These are phyloP conservation scores for Corythaeola cristata DNA, from an alignment of 2,113 vertebrate genomes.

Conservation along the genomic window DNA sequence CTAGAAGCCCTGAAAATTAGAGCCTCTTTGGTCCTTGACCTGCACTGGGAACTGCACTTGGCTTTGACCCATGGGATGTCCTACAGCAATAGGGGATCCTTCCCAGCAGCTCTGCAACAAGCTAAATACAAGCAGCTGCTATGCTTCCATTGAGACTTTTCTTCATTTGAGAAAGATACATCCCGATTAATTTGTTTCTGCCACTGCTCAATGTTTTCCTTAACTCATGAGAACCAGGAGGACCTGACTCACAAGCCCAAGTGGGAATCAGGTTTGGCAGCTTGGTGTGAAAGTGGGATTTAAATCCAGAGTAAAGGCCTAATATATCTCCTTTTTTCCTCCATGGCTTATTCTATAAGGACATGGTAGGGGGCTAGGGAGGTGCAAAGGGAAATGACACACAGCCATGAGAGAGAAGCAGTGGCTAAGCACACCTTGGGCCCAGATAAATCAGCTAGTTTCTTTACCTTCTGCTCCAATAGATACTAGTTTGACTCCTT, in stretches of 20 bases:
- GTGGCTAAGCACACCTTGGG: not conserved
- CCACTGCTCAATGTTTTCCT: not conserved
- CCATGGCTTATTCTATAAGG: not conserved
- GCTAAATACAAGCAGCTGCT: not conserved
- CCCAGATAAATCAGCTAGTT: not conserved
- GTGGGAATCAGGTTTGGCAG: not conserved
- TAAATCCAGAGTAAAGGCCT: not conserved
- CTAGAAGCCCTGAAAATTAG: not conserved
- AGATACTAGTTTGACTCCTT: conserved; percentile 97
- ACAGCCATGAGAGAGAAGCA: not conserved
- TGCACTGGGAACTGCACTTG: not conserved
- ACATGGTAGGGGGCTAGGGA: not conserved
- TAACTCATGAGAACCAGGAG: not conserved
- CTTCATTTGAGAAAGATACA: not conserved
- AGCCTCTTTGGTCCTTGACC: not conserved
- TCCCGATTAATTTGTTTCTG: not conserved
- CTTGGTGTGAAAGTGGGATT: not conserved
- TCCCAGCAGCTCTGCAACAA: not conserved
- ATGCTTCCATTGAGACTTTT: not conserved
- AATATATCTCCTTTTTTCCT: not conserved
- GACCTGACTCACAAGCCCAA: not conserved
- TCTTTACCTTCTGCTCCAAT: conserved; percentile 95
- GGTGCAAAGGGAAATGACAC: not conserved
- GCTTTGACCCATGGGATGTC: not conserved
- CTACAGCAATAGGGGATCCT: not conserved